Percentiles rank a stretch among this genome's conserved stretches.
Conservation (phyloP, 2,888 invertebrate species). For the Clunio marinus region DNA sequence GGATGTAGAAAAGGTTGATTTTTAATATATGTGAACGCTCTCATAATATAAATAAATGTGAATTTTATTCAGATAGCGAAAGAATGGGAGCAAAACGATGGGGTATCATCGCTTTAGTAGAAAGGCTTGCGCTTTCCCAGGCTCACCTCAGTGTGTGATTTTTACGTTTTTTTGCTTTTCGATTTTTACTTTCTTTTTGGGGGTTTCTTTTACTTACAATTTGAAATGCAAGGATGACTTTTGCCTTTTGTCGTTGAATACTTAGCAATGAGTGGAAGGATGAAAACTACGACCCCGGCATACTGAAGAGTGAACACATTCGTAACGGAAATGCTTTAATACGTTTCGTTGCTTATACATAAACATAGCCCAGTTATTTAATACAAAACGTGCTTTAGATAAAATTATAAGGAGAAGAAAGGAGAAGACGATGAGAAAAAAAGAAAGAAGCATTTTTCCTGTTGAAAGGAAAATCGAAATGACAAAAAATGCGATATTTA, state of each 20-base stretch:
- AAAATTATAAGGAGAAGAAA: slow-evolving; percentile 12
- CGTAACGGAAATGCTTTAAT: slow-evolving; percentile 28
- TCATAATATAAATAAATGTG: slow-evolving; percentile 33
- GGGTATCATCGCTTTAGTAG: not conserved
- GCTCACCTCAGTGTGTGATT: not conserved
- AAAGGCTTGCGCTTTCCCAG: not conserved
- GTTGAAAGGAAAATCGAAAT: not conserved
- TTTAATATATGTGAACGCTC: slow-evolving; percentile 29
- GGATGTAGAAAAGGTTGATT: slow-evolving; percentile 2
- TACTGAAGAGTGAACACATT: too few relatives aligned
- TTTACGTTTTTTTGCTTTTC: too few relatives aligned
- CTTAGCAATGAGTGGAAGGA: not conserved
- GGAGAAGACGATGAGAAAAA: not conserved
- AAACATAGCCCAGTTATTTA: slow-evolving; percentile 31
- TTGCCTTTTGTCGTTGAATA: not conserved
- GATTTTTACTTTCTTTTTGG: too few relatives aligned
- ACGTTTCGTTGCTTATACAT: not conserved
- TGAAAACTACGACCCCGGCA: not conserved
- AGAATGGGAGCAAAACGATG: not conserved
- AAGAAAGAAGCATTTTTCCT: too few relatives aligned
- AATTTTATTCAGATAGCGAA: slow-evolving; percentile 24
- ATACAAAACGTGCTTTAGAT: slow-evolving; percentile 37
- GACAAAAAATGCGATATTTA: slow-evolving; percentile 19
- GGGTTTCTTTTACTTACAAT: too few relatives aligned
- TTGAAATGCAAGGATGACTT: not conserved